These are phyloP conservation scores for Eutolmus rufibarbis DNA, from an alignment of 2,888 invertebrate genomes.

Conservation along the genomic window DNA sequence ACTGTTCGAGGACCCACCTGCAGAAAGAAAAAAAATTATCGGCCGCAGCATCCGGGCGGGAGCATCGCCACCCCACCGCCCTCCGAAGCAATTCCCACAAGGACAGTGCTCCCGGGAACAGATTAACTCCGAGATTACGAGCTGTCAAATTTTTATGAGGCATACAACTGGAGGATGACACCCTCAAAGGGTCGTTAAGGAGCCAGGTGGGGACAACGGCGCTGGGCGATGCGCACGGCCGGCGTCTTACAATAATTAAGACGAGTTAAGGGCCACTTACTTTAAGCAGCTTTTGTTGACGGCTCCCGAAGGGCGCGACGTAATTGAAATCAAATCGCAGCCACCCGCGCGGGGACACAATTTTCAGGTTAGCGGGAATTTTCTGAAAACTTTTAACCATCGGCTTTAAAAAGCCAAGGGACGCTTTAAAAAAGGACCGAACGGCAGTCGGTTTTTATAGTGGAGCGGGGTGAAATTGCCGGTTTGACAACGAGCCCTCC, in stretches of 20 bases:
- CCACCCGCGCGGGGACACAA: background rate
- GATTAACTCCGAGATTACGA: constrained; percentile 23
- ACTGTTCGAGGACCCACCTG: background rate
- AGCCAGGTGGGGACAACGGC: background rate
- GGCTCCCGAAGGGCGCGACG: background rate
- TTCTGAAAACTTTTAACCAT: background rate
- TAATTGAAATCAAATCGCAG: constrained; percentile 23
- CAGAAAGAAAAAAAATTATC: background rate
- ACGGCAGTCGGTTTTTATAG: background rate
- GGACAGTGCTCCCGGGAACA: background rate
- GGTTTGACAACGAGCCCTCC: background rate
- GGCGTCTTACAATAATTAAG: constrained; percentile 19
- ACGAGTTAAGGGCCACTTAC: constrained; percentile 3
- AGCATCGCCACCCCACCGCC: background rate
- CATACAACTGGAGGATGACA: constrained; percentile 8
- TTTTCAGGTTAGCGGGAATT: background rate
- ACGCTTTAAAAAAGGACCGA: background rate
- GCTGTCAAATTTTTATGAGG: constrained; percentile 36
- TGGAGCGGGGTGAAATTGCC: background rate
- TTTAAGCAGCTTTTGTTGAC: constrained; percentile 33
- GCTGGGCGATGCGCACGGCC: background rate
- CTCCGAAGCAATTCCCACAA: background rate
- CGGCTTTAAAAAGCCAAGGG: background rate
- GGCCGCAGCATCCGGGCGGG: background rate
- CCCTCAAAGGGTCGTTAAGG: background rate